phyloP scores from a whole-genome alignment of 37 sponge, comb jelly and placozoan genomes.

The Axinella damicornis region DNA sequence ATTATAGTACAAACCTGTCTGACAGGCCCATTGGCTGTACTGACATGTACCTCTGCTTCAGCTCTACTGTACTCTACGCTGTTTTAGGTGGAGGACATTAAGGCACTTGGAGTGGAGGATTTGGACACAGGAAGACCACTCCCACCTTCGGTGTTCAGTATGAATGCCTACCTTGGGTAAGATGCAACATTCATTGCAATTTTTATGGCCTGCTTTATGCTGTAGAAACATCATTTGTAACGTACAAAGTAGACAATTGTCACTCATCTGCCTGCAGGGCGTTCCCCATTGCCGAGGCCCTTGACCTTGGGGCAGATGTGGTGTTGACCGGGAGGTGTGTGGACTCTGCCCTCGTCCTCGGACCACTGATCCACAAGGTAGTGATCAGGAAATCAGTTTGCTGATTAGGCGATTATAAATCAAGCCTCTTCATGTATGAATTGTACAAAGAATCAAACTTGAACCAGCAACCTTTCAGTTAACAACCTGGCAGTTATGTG shows the following conservation, averaged over 20 bases:
- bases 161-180: constrained; percentile 95
- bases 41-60: too few species aligned
- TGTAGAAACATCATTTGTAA: too few species aligned
- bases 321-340: constrained; percentile 97
- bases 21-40: too few species aligned
- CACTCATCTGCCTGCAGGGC: constrained; percentile 52
- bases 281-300: constrained; percentile 90
- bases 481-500: too few species aligned
- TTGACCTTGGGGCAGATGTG: constrained; percentile 90
- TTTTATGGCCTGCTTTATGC: too few species aligned
- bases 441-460: too few species aligned
- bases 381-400: too few species aligned
- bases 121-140: constrained; percentile 27
- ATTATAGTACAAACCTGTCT: too few species aligned
- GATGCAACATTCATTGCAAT: not conserved
- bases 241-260: too few species aligned
- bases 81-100: constrained; percentile 33
- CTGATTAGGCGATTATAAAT: not conserved
- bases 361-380: constrained; percentile 95
- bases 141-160: constrained; percentile 70
- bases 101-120: constrained; percentile 26
- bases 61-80: too few species aligned
- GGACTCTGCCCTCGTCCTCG: constrained; percentile 94
- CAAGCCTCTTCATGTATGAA: too few species aligned
- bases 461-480: constrained; percentile 24